These are phyloP conservation scores for Ganaspis sp. DNA, from an alignment of 1,140 invertebrate species.

Conservation along the genomic window DNA sequence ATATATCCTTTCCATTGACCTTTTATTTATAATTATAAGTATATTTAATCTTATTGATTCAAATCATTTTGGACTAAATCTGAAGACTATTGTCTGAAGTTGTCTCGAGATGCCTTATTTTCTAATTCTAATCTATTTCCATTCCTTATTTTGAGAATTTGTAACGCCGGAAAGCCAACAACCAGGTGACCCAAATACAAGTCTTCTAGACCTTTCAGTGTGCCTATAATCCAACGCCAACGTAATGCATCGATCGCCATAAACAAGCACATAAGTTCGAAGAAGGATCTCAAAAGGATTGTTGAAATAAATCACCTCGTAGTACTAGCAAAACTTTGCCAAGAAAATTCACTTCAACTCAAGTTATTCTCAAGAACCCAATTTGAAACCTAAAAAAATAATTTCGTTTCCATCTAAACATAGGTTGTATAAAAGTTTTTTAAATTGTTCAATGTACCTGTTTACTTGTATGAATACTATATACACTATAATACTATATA, in stretches of 20 bases:
- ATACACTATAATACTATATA: too few relatives aligned
- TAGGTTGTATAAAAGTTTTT: background rate
- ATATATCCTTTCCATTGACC: too few relatives aligned
- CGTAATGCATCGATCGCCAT: slow-evolving; percentile 35
- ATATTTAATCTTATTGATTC: too few relatives aligned
- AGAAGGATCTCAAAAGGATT: slow-evolving; percentile 34
- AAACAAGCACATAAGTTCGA: slow-evolving; percentile 31
- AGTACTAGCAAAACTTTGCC: background rate
- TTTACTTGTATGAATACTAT: too few relatives aligned
- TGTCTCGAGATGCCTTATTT: background rate
- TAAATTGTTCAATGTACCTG: too few relatives aligned
- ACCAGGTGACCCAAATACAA: slow-evolving; percentile 53
- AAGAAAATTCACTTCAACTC: background rate
- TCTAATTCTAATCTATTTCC: too few relatives aligned
- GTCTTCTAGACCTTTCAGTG: background rate
- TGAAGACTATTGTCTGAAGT: too few relatives aligned
- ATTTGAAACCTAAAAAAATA: background rate
- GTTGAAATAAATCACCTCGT: background rate
- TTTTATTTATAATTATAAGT: too few relatives aligned
- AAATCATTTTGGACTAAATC: too few relatives aligned
- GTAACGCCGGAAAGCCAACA: slow-evolving; percentile 42
- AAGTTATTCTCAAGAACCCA: background rate
- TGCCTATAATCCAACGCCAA: background rate
- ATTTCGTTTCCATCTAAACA: background rate
- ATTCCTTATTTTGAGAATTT: background rate